Evolutionary conservation across 2,888 invertebrate genomes (phyloP).

Genomic region (Nomada ruficornis): DNA sequence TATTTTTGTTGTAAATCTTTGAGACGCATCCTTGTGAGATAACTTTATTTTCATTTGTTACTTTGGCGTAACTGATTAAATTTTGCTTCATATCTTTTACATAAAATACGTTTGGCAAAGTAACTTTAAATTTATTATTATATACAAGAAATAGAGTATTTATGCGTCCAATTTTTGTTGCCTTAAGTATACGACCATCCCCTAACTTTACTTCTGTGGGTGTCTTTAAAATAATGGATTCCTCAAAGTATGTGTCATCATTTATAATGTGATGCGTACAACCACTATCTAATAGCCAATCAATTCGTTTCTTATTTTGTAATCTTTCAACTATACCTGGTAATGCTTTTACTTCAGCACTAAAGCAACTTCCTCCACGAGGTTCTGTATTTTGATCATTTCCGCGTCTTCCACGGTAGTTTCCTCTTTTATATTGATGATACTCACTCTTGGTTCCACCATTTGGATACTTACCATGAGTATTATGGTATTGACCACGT

Average conservation of each 20-base stretch:
- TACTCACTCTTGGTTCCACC: not conserved
- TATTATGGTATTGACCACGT: not conserved
- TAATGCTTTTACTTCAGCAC: not conserved
- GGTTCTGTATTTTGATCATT: not conserved
- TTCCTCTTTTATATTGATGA: not conserved
- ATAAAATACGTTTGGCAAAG: constrained; percentile 29
- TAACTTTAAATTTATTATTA: too few relatives aligned
- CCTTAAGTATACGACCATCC: constrained; percentile 56
- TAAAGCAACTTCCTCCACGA: constrained; percentile 7
- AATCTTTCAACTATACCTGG: not conserved
- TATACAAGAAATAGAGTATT: too few relatives aligned
- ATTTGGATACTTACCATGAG: not conserved
- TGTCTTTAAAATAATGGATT: constrained; percentile 24
- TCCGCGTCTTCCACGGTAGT: not conserved
- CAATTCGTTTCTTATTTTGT: not conserved
- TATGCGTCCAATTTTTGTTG: constrained; percentile 37
- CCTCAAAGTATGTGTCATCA: not conserved
- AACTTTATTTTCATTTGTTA: too few relatives aligned
- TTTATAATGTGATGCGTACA: constrained; percentile 26
- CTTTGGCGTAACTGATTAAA: not conserved
- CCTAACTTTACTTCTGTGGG: constrained; percentile 53
- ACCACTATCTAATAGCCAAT: constrained; percentile 16
- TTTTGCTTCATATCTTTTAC: constrained; percentile 55
- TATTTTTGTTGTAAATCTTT: too few relatives aligned
- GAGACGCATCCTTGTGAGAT: too few relatives aligned